Evolutionary conservation across 2,113 vertebrate genomes (phyloP).

Genomic region (Conger conger): DNA sequence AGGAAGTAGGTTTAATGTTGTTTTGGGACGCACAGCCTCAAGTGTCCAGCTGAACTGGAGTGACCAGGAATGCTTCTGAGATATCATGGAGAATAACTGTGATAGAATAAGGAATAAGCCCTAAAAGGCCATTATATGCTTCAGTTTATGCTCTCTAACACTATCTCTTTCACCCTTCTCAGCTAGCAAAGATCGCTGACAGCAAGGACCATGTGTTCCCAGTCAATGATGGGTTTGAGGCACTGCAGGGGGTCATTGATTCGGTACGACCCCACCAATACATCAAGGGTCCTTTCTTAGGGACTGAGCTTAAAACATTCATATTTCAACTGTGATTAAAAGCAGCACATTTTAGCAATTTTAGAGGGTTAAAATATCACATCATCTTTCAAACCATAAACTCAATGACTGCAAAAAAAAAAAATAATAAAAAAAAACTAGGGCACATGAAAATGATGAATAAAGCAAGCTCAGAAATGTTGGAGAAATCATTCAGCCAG

Average conservation of each 20-base stretch:
- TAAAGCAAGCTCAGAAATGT: constrained; percentile 17
- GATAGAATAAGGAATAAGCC: too few relatives aligned
- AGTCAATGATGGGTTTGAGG: constrained; percentile 95
- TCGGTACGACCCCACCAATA: constrained; percentile 76
- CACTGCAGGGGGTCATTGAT: constrained; percentile 92
- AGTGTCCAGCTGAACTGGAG: not conserved
- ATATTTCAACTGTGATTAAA: not conserved
- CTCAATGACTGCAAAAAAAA: constrained; percentile 11
- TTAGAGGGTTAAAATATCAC: not conserved
- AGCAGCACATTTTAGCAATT: not conserved
- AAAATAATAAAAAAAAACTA: constrained; percentile 31
- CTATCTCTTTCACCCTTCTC: constrained; percentile 20
- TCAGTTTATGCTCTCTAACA: not conserved
- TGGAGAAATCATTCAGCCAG: constrained; percentile 18
- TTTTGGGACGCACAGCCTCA: not conserved
- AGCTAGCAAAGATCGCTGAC: constrained; percentile 98
- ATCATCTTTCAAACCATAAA: not conserved
- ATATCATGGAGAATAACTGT: not conserved
- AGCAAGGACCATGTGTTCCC: constrained; percentile 97
- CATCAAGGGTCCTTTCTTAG: not conserved
- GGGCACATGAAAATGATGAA: constrained; percentile 20
- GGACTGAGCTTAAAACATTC: not conserved
- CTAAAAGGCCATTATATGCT: not conserved
- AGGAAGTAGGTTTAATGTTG: not conserved
- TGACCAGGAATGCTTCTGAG: not conserved